Evolutionary conservation across 2,113 vertebrate genomes (phyloP), one percentile per base, ranked within the genome.

Genomic region (Bucco capensis): DNA sequence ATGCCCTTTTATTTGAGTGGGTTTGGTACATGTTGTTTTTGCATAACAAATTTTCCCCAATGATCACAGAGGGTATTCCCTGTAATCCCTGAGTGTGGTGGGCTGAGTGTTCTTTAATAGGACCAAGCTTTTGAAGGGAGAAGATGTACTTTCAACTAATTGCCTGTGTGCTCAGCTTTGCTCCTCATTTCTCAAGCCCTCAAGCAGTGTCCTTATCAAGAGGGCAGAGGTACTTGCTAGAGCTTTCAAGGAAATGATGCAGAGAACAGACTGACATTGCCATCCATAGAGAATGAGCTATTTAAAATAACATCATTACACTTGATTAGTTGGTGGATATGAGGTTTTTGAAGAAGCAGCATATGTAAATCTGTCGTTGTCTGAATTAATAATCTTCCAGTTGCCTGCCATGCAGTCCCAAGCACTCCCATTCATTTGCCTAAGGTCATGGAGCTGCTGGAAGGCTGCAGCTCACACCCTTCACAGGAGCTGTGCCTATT

Each of bases 131-230:
- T 64, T 77, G 77, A 80, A 86, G 49, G 85, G 66, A 93, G 89
- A 86, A 90, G 64, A 90, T 96, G 93, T 93, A 65, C 95, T 89
- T 80, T 87, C 81, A 49, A 21, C 58, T 94, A 92, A 95, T 92
- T 92, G 91, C 86, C 76, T 76, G 33, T 54, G 77, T 87, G 76
- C 89, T 92, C 90, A 54, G 66, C 38, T 76, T 93, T 6, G 12
- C 24, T 75, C 60, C 58, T 82, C 54, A 14, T 89, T 92, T 90
- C 81, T 28, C 64, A 70, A 1, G 24, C 58, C 69, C 67, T 86
- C 1, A 1, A 78, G 79, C 57, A 64, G 56, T n/a, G 66, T 35
- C 85, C 40, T 69, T 42, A 33, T 13, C 61, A 47, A 66, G 25
- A 53, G 58, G 49, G 70, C 54, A 92, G 47, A 77, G 83, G 66